Evolutionary conservation across 2,888 invertebrate species (phyloP), one percentile per base, ranked within the genome.

Genomic region (Mythimna albipuncta): DNA sequence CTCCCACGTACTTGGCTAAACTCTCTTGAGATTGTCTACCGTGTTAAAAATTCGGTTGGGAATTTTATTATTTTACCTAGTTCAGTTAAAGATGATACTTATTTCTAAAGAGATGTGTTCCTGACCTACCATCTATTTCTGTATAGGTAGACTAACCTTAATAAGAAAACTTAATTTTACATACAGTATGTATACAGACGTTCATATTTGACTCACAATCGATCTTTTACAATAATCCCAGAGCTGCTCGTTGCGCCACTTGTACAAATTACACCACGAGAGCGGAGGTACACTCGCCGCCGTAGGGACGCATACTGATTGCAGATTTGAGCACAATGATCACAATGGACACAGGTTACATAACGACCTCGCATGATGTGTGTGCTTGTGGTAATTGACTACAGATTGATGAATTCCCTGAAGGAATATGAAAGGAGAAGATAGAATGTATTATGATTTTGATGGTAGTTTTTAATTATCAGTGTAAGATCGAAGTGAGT

Each of bases 231-330:
- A 75, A 69, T 19, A 44, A n/a, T 5, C 2, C 9, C 16, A 5
- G 19, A 57, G 44, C 26, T 0, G 6, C 21, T 32, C 63, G 47
- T 50, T 9, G 21, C 21, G 6, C 2, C 38, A 50, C 63, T 69
- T 41, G 63, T 59, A 32, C 7, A 6, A 38, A 61, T 32, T 76
- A 21, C 44, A 16, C 19, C 47, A 16, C 11, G 50, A 63, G 32
- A 13, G 38, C 7, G 35, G 54, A 35, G n/a, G 41, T 21, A 50
- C 38, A 54, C 38, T 50, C 10, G 32, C 11, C 41, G n/a, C 11
- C 35, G 44, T 57, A 32, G 21, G 6, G 38, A 35, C 41, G 61
- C 61, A 44, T 68, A 68, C 75, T 75, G 62, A 63, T 58, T 63
- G 68, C 35, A 50, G 52, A 64, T 54, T 38, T 44, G 52, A 47